Evolutionary conservation across 2,888 invertebrate genomes (phyloP).

Genomic region (Selenia dentaria): DNA sequence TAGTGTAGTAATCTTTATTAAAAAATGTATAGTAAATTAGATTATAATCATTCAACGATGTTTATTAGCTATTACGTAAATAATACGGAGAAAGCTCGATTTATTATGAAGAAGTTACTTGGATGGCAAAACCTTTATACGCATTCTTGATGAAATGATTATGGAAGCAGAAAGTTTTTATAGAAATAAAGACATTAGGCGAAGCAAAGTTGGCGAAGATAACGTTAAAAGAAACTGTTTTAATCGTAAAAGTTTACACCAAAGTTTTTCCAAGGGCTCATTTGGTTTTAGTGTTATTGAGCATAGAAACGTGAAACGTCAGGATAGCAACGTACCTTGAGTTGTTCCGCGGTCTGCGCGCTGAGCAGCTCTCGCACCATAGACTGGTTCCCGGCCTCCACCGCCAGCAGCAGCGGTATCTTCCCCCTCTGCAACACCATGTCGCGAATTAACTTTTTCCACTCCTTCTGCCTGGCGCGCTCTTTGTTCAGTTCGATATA

Average conservation of each 20-base stretch:
- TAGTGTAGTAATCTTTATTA: too few relatives aligned
- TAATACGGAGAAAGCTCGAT: not conserved
- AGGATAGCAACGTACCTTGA: constrained; percentile 82
- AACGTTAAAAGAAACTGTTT: constrained; percentile 23
- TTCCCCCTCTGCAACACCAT: constrained; percentile 93
- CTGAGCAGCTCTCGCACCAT: constrained; percentile 97
- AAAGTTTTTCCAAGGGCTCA: constrained; percentile 14
- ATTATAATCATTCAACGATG: too few relatives aligned
- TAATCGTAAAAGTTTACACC: constrained; percentile 21
- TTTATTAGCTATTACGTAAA: constrained; percentile 14
- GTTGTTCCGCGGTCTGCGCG: constrained; percentile 94
- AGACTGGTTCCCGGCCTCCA: constrained; percentile 97
- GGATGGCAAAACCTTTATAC: not conserved
- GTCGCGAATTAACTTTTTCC: constrained; percentile 85
- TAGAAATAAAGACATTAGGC: constrained; percentile 26
- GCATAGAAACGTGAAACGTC: constrained; percentile 8
- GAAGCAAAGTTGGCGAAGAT: constrained; percentile 16
- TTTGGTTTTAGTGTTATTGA: constrained; percentile 12
- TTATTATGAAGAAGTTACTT: constrained; percentile 13
- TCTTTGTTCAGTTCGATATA: constrained; percentile 81
- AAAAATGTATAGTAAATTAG: too few relatives aligned
- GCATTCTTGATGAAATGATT: constrained; percentile 17
- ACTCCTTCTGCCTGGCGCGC: constrained; percentile 78
- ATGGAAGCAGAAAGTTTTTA: constrained; percentile 23
- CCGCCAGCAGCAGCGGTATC: constrained; percentile 96